Evolutionary conservation across 2,797 vertebrate genomes (phyloP).

Genomic region (Phalanger gymnotis): DNA sequence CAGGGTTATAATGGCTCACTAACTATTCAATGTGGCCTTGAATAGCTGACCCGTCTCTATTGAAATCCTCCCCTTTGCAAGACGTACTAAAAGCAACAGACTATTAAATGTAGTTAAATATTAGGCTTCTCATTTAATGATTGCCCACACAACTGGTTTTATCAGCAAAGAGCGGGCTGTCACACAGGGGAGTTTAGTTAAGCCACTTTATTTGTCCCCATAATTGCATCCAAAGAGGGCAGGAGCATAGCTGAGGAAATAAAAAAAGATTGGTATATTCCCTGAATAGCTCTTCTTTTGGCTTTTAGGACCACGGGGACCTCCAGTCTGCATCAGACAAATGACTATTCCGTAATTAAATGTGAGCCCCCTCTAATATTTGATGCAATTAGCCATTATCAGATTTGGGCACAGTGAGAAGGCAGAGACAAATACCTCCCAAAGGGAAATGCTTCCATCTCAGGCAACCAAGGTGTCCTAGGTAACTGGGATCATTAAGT

Average conservation of each 20-base stretch:
- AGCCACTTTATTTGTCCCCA: slow-evolving; percentile 86
- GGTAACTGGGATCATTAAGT: rapidly evolving
- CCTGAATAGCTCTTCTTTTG: slow-evolving; percentile 82
- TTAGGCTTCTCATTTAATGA: slow-evolving; percentile 87
- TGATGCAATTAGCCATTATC: slow-evolving; percentile 84
- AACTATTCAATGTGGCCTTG: slow-evolving; percentile 61
- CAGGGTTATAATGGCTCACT: background rate
- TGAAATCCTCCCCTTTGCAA: slow-evolving; percentile 74
- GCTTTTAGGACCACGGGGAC: slow-evolving; percentile 80
- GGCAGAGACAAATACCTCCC: slow-evolving; percentile 64
- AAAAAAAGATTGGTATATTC: slow-evolving; percentile 83
- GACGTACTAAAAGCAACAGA: slow-evolving; percentile 79
- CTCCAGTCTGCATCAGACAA: slow-evolving; percentile 79
- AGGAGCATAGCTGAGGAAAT: slow-evolving; percentile 78
- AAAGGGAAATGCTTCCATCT: slow-evolving; percentile 55
- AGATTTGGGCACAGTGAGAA: slow-evolving; percentile 78
- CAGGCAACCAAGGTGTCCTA: slow-evolving; percentile 38
- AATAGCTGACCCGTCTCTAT: slow-evolving; percentile 67
- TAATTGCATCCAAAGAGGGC: slow-evolving; percentile 87
- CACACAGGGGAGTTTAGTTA: slow-evolving; percentile 83
- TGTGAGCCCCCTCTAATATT: slow-evolving; percentile 84
- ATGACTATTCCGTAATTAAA: slow-evolving; percentile 87
- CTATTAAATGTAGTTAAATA: slow-evolving; percentile 86
- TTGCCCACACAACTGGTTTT: slow-evolving; percentile 85
- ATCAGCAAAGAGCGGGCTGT: slow-evolving; percentile 86